Evolutionary conservation across 2,113 vertebrate species (phyloP), one percentile per base, ranked within the genome.

Genomic region (Pseudorectes ferrugineus): DNA sequence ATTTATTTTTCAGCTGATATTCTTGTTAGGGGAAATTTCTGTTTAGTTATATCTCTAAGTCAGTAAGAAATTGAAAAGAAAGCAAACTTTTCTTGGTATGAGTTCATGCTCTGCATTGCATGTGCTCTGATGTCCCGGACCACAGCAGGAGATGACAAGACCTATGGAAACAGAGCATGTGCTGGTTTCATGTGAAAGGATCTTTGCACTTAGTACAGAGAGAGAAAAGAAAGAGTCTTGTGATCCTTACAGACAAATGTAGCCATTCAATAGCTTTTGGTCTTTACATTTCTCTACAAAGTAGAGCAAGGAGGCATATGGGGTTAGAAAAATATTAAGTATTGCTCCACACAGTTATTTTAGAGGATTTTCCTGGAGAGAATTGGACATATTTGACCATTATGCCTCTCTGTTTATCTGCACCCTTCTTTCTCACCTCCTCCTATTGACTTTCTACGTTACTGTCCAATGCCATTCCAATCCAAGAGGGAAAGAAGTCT

Each of bases 131-230:
- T 74, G 26, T 71, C 42, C 38, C 81, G 51, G 35, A 45, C 31
- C 6, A 26, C 43, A 76, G 9, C 1, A 72, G 40, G 63, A 62
- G 40, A 52, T 45, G 11, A 31, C 17, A 58, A 57, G 11, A 31
- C 15, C 8, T 36, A 4, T 46, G 71, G 33, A 75, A 93, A 52
- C 5, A 71, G 36, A 52, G 1, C 0, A 0, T 5, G 5, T n/a
- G 3, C 43, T 70, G 21, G 19, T 65, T 66, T 33, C 28, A 21
- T 42, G 7, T 67, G 33, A 67, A 36, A 63, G 22, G 14, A 12
- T 63, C 29, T 68, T 59, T 84, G 40, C 21, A 24, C 9, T 26
- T 25, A 10, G 10, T 29, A 31, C 6, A 61, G 28, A 36, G 8
- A 35, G 14, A 57, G 36, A 63, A 76, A 72, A 65, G 35, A 85